Evolutionary conservation across 2,113 vertebrate genomes (phyloP).

Genomic region (Ciconia stormi): DNA sequence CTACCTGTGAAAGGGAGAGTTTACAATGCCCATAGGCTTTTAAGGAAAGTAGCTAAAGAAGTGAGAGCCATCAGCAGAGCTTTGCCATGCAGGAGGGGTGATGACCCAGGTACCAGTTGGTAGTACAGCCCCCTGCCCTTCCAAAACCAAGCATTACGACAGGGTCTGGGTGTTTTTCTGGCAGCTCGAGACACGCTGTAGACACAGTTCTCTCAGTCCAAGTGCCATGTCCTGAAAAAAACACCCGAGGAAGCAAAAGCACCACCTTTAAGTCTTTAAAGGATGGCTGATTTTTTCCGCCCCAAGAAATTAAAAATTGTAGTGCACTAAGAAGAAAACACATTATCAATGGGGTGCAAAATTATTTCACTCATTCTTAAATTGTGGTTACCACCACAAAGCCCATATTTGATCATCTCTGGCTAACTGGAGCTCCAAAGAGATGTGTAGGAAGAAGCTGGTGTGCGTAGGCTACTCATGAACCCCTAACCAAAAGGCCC

Average conservation of each 20-base stretch:
- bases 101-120: not conserved
- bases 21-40: not conserved
- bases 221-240: not conserved
- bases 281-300: not conserved
- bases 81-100: not conserved
- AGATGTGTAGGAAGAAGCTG: not conserved
- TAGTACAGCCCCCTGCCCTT: not conserved
- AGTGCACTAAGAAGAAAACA: not conserved
- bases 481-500: not conserved
- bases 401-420: not conserved
- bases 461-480: not conserved
- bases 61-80: not conserved
- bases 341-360: not conserved
- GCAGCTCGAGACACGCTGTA: not conserved
- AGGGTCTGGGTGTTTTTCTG: not conserved
- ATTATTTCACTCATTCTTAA: not conserved
- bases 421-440: not conserved
- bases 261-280: not conserved
- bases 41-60: not conserved
- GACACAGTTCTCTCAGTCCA: fast-evolving
- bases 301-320: not conserved
- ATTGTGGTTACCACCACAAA: not conserved
- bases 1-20: not conserved
- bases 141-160: not conserved
- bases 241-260: not conserved